phyloP scores from a whole-genome alignment of 2,888 invertebrate genomes.

The Micropterix aruncella region DNA sequence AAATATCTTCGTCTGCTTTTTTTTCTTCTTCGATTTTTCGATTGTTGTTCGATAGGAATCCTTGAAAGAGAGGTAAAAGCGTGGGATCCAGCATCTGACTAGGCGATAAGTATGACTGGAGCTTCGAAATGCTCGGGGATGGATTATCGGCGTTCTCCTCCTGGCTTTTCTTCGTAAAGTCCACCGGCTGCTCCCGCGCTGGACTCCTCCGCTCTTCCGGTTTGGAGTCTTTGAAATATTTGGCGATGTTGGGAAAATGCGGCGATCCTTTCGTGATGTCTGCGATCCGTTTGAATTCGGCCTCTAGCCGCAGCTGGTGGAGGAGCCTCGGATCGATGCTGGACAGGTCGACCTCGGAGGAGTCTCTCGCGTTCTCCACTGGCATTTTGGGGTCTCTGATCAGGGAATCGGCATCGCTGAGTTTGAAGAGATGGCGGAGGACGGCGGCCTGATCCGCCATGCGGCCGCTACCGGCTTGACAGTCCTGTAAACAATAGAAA shows the following conservation, averaged over 20 bases:
- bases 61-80: neutral
- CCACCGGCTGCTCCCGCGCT: conserved; percentile 6
- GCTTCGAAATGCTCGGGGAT: neutral
- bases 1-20: conserved; percentile 27
- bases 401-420: conserved; percentile 72
- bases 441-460: conserved; percentile 84
- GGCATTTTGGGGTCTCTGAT: conserved; percentile 40
- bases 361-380: neutral
- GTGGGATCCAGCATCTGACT: neutral
- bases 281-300: conserved; percentile 39
- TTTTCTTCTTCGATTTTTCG: conserved; percentile 16
- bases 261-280: conserved; percentile 34
- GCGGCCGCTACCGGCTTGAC: conserved; percentile 69
- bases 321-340: conserved; percentile 28
- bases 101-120: neutral
- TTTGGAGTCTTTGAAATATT: conserved; percentile 19
- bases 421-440: conserved; percentile 81
- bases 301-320: conserved; percentile 40
- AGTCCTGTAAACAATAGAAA: no score
- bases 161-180: neutral
- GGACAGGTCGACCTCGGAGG: conserved; percentile 16
- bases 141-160: neutral
- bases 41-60: neutral
- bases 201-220: conserved; percentile 26
- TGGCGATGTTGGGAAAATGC: conserved; percentile 4